These are phyloP conservation scores for Sycon ciliatum DNA, from an alignment of 37 sponge, comb jelly and placozoan species.

Conservation along the genomic window DNA sequence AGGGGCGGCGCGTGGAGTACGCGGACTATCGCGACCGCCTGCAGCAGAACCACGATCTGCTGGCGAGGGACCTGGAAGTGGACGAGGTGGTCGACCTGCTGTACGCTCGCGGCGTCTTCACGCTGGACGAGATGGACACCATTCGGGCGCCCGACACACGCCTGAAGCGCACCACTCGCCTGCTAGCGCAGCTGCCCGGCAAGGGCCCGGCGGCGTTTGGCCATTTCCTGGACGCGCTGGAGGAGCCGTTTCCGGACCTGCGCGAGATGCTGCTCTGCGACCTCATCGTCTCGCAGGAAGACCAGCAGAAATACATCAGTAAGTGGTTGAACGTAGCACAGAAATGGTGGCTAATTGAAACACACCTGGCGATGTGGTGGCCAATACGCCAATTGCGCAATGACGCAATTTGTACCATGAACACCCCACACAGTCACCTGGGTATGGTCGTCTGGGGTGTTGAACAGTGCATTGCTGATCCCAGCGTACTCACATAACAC, in stretches of 20 bases:
- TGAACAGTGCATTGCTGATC: too few species aligned
- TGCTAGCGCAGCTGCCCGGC: background rate
- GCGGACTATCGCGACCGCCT: too few species aligned
- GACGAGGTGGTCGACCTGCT: background rate
- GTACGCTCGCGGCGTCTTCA: background rate
- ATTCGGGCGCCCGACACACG: background rate
- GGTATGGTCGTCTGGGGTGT: too few species aligned
- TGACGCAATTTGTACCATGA: too few species aligned
- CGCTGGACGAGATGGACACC: background rate
- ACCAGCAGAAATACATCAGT: background rate
- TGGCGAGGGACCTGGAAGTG: slow-evolving; percentile 2
- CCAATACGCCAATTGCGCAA: too few species aligned
- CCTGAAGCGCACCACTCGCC: background rate
- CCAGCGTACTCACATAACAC: too few species aligned
- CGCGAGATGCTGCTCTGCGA: background rate
- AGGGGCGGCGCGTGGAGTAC: too few species aligned
- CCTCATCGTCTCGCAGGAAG: background rate
- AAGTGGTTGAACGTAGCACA: too few species aligned
- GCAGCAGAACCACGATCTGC: too few species aligned
- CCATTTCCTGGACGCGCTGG: background rate
- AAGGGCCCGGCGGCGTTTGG: background rate
- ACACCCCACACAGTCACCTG: too few species aligned
- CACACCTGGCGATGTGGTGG: too few species aligned
- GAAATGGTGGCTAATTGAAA: too few species aligned
- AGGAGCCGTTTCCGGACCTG: background rate